Evolutionary conservation across 2,888 invertebrate species (phyloP), one percentile per base, ranked within the genome.

Genomic region (Malacosoma neustria): DNA sequence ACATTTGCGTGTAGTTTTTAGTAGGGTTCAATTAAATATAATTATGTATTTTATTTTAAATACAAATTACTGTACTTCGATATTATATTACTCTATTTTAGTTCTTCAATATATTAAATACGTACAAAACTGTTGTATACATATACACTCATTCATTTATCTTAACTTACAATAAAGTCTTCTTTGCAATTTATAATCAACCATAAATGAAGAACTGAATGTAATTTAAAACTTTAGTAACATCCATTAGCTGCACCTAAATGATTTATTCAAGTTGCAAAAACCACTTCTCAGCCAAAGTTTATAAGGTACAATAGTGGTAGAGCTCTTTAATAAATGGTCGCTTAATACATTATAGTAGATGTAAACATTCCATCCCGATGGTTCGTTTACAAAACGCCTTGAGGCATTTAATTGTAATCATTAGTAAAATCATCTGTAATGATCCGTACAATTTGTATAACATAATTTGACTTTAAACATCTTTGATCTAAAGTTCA

Each of bases 361-460:
- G 62, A 57, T 59, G 59, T 62, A 61, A 61, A 63, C 57, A 67
- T 65, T 64, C 57, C 57, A 54, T 47, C 55, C 54, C 57, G 55
- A 62, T 52, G 59, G 58, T 68, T 67, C 64, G 65, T 71, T 71
- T 39, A 66, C 59, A 61, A 59, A 61, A 46, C 46, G 54, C 61
- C 55, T 39, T 46, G 45, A 62, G 70, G 58, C 61, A 53, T 64
- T 65, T 56, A 53, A 64, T 56, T 46, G 49, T 57, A 61, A 65
- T 63, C 54, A 54, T 39, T 39, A 39, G 22, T 22, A 22, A 5
- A 22, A 22, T 22, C 22, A 22, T 22, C 9, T 22, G 22, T 22
- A 22, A 22, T 22, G 22, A 22, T 5, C 22, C 22, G 3, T 22
- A 7, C 9, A 9, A 22, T 22, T 22, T 22, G 2, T 22, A 7